These are phyloP conservation scores for Lipotes vexillifer DNA, from an alignment of 2,113 vertebrate species.

Conservation along the genomic window DNA sequence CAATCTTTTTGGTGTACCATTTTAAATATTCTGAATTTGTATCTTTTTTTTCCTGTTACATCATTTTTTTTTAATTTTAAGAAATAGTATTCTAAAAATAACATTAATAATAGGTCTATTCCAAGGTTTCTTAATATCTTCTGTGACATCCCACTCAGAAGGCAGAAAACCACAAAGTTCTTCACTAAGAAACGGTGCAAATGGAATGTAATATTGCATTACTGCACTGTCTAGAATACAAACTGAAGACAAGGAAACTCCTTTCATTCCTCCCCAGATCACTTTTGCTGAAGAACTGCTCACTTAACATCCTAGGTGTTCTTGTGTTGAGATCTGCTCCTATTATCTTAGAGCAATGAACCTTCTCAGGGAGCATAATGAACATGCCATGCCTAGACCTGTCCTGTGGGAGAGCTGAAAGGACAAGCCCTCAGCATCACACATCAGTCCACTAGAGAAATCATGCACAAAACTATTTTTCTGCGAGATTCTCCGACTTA, in stretches of 20 bases:
- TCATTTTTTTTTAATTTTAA: too few relatives aligned
- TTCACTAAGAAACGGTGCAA: neutral
- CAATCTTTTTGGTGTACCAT: neutral
- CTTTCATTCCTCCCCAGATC: neutral
- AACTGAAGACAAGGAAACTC: neutral
- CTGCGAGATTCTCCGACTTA: neutral
- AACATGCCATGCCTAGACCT: neutral
- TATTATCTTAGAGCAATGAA: neutral
- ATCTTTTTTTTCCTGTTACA: neutral
- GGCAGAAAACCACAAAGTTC: neutral
- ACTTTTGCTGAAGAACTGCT: conserved; percentile 1
- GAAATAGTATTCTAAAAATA: neutral
- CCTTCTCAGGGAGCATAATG: neutral
- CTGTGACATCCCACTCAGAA: conserved; percentile 16
- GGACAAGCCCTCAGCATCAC: neutral
- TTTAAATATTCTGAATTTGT: neutral
- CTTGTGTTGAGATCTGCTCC: neutral
- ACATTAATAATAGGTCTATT: neutral
- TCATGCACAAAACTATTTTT: neutral
- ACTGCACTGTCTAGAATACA: neutral
- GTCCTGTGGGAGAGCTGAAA: neutral
- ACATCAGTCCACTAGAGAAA: neutral
- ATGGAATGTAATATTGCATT: neutral
- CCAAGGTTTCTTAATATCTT: conserved; percentile 4
- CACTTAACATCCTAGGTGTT: neutral